Percentiles rank a stretch among this genome's conserved stretches.
Evolutionary conservation across 2,113 vertebrate species (phyloP).

Genomic region (Gobio gobio): DNA sequence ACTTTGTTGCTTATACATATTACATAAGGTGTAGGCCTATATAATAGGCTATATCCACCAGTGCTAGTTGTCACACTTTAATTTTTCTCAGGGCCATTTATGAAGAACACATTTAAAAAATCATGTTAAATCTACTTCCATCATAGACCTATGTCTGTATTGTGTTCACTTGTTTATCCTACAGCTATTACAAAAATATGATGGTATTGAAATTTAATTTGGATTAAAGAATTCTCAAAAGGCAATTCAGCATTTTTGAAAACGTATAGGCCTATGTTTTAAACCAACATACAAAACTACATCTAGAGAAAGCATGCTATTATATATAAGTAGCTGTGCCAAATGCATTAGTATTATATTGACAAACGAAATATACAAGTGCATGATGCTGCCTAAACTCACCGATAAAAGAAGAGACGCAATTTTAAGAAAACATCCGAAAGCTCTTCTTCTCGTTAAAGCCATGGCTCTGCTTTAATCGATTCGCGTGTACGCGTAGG

Average conservation of each 20-base stretch:
- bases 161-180: background rate
- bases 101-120: background rate
- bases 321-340: background rate
- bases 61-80: background rate
- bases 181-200: background rate
- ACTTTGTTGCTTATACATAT: background rate
- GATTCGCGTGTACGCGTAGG: background rate
- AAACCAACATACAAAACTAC: background rate
- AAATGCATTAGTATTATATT: background rate
- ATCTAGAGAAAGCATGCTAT: background rate
- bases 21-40: background rate
- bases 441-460: conserved; percentile 11
- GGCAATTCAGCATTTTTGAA: background rate
- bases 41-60: no score
- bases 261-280: background rate
- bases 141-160: background rate
- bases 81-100: background rate
- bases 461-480: background rate
- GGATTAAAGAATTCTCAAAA: background rate
- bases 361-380: background rate
- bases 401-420: conserved; percentile 65
- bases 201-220: background rate
- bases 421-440: conserved; percentile 48
- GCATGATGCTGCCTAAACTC: conserved; percentile 14
- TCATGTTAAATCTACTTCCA: background rate